Percentiles rank a stretch among this genome's conserved stretches.
These are phyloP conservation scores for Rhabdophis nuchalis DNA, from an alignment of 2,797 vertebrate species.

Conservation along the genomic window DNA sequence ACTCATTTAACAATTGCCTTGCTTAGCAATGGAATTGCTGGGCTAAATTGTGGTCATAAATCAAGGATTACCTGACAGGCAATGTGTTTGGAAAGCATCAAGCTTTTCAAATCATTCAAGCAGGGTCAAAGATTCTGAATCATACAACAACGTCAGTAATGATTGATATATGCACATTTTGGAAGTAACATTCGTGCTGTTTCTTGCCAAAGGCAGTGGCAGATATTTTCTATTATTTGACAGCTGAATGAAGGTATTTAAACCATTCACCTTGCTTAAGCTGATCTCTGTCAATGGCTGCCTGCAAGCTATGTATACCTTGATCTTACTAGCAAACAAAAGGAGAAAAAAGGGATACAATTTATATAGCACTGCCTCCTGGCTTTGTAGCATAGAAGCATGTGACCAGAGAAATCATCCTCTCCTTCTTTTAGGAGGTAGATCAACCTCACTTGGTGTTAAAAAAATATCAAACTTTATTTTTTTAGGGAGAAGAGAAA, in stretches of 20 bases:
- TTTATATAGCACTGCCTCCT: background rate
- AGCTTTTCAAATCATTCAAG: background rate
- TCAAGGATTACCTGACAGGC: background rate
- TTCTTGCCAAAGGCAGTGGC: background rate
- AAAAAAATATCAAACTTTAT: background rate
- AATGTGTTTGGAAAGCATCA: background rate
- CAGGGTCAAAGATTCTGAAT: background rate
- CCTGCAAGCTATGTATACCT: background rate
- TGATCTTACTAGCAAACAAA: background rate
- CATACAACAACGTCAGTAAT: background rate
- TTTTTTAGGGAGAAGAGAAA: background rate
- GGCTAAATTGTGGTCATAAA: background rate
- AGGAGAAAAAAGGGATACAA: background rate
- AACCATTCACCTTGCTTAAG: background rate
- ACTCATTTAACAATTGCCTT: background rate
- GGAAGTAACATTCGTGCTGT: background rate
- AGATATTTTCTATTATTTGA: background rate
- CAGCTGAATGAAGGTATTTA: background rate
- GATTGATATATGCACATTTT: background rate
- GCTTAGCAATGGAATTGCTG: background rate
- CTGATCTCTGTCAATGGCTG: background rate
- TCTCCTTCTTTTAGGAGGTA: background rate
- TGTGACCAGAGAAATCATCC: background rate
- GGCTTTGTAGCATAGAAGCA: background rate
- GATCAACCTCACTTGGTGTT: background rate